These are phyloP conservation scores for Silvanus unidentatus DNA, from an alignment of 2,888 invertebrate genomes.

Conservation along the genomic window DNA sequence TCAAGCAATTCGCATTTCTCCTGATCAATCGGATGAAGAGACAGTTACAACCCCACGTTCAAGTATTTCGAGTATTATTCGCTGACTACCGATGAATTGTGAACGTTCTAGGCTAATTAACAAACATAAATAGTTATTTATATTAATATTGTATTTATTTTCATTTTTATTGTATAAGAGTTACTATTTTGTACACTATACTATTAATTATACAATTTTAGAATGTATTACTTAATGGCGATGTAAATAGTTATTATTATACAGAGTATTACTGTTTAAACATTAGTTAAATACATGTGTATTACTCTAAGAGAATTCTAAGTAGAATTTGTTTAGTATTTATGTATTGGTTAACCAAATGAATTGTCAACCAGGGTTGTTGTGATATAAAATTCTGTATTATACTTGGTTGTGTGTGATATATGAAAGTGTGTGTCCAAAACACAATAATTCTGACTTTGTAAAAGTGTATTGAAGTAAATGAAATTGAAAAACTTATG, in stretches of 20 bases:
- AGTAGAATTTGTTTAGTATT: too few species aligned
- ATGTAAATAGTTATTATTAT: too few species aligned
- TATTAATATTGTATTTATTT: too few species aligned
- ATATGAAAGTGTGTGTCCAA: neutral
- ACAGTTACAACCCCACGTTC: conserved; percentile 42
- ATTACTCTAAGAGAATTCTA: too few species aligned
- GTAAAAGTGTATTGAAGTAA: conserved; percentile 1
- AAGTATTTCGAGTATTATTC: conserved; percentile 47
- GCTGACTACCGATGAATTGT: conserved; percentile 31
- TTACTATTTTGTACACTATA: too few species aligned
- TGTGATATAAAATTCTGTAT: neutral
- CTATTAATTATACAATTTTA: too few species aligned
- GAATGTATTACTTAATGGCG: too few species aligned
- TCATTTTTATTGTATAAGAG: too few species aligned
- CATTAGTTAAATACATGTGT: too few species aligned
- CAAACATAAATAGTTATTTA: too few species aligned
- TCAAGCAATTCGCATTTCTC: conserved; percentile 86
- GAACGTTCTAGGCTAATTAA: too few species aligned
- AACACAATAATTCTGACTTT: neutral
- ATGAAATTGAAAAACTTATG: neutral
- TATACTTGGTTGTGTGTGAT: conserved; percentile 1
- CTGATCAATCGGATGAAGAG: conserved; percentile 79
- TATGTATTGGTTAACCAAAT: neutral
- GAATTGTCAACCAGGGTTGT: conserved; percentile 1
- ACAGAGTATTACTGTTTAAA: too few species aligned